Evolutionary conservation across 2,888 invertebrate species (phyloP), one percentile per base, ranked within the genome.

Genomic region (Cloeon dipterum): DNA sequence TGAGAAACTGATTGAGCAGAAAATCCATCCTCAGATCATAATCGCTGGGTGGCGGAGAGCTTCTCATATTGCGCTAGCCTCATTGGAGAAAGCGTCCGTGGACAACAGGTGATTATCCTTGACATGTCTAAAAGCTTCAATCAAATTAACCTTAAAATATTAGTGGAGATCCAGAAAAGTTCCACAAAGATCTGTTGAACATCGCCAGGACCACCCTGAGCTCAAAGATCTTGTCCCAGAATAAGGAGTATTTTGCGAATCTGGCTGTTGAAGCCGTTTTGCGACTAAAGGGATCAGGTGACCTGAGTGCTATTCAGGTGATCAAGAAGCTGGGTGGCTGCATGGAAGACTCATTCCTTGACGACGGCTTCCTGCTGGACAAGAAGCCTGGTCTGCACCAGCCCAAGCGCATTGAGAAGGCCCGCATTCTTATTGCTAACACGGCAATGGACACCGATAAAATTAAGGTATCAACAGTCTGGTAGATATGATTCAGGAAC

Each of bases 371-470:
- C 55, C 63, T 98, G 39, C 59, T 98, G 44, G 91, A 96, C 56
- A 99, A 99, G 55, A 91, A 86, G 62, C 68, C 91, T 19, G 98
- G 98, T 42, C 78, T 98, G 19, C 88, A 94, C 62, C 98, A 99
- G 57, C 98, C 98, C 0, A 88, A 93, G 53, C 68, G 75, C 46
- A 64, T 99, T 45, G 88, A 91, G 52, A 93, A 99, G 52, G 94
- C 94, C 2, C 81, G 74, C 52, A 94, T 99, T 51, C 69, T 99
- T 18, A 88, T 99, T 49, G 96, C 96, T 10, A 99, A 99, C 56
- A 99, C 98, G 8, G 91, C 98, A 0, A 99, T 99, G 98, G 98
- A 99, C 61, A 89, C 94, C 1, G 98, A 99, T 54, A 99, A 99
- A 62, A 93, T 98, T 46, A 96, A 98, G 65, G 38, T n/a, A n/a